Conservation (phyloP, 2,113 vertebrate species). For the Propithecus coquereli region DNA sequence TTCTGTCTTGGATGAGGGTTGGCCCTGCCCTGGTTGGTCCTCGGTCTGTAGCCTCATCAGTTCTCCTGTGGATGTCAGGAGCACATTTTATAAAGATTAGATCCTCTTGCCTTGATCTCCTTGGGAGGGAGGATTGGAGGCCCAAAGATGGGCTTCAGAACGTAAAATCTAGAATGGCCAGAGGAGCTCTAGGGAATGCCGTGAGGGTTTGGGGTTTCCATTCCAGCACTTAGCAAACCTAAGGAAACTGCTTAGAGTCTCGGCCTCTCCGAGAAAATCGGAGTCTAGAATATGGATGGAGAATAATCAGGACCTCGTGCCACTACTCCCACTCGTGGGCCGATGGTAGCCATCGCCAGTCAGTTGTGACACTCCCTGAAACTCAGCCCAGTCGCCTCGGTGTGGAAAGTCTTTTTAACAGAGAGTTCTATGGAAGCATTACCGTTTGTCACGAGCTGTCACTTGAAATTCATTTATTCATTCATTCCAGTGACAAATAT, state of each 20-base stretch:
- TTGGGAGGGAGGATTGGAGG: neutral
- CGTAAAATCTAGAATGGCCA: neutral
- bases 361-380: neutral
- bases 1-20: neutral
- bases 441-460: neutral
- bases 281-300: neutral
- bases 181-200: neutral
- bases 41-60: neutral
- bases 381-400: neutral
- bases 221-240: neutral
- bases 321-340: rapidly evolving
- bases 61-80: neutral
- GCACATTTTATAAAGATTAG: neutral
- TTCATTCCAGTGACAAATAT: neutral
- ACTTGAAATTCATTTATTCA: neutral
- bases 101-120: neutral
- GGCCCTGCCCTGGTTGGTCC: neutral
- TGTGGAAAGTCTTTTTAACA: neutral
- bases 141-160: neutral
- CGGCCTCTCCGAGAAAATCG: neutral
- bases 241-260: neutral
- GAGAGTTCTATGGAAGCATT: neutral
- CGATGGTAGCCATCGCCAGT: neutral
- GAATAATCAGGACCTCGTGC: neutral
- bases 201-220: neutral